phyloP scores from a whole-genome alignment of 2,113 vertebrate genomes.

The Lycaon pictus region DNA sequence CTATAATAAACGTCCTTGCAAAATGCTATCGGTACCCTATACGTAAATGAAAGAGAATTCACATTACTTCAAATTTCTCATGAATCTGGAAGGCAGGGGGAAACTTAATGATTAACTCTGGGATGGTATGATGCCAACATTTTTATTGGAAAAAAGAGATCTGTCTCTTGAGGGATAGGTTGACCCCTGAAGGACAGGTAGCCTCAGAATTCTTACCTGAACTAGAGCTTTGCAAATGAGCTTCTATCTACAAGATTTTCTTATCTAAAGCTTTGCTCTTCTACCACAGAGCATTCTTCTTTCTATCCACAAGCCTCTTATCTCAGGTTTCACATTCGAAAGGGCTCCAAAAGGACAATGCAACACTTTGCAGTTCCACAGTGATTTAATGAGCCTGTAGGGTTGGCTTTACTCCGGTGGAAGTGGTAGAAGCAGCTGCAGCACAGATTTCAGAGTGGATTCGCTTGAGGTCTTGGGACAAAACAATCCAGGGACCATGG shows the following conservation, averaged over 20 bases:
- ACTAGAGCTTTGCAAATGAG: background rate
- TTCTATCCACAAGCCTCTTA: background rate
- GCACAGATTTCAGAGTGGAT: background rate
- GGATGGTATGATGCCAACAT: background rate
- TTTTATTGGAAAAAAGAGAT: background rate
- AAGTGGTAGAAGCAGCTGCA: background rate
- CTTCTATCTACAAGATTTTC: background rate
- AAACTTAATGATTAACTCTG: background rate
- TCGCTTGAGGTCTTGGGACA: background rate
- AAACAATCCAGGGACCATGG: background rate
- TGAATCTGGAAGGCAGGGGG: background rate
- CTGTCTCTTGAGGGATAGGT: background rate
- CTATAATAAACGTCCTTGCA: constrained; percentile 28
- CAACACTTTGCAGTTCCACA: background rate
- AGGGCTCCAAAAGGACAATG: background rate
- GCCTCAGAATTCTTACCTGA: background rate
- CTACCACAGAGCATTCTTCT: background rate
- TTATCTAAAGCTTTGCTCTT: background rate
- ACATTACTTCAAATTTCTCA: constrained; percentile 49
- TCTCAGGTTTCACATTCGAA: constrained; percentile 46
- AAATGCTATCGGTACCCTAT: constrained; percentile 42
- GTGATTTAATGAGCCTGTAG: background rate
- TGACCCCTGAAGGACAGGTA: background rate
- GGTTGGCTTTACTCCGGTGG: background rate
- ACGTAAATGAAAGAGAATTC: background rate